Evolutionary conservation across 1,140 invertebrate genomes (phyloP).

Genomic region (Hypothenemus hampei): DNA sequence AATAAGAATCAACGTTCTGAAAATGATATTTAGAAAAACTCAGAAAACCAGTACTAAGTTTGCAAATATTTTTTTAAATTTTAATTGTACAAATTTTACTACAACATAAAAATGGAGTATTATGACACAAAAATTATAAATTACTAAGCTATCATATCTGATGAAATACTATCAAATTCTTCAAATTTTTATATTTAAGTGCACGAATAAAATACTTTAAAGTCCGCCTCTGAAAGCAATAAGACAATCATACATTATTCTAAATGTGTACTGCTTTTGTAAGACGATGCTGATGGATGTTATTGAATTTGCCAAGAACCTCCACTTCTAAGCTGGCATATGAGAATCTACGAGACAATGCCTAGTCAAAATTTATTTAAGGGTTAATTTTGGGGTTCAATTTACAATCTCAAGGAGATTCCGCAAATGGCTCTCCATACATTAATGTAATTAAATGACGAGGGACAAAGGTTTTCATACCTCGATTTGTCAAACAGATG

Average conservation of each 20-base stretch:
- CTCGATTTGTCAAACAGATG: conserved; percentile 19
- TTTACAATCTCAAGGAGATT: conserved; percentile 14
- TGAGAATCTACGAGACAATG: conserved; percentile 20
- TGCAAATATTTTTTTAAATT: no score
- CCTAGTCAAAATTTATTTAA: conserved; percentile 19
- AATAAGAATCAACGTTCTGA: no score
- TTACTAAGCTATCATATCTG: no score
- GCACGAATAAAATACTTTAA: no score
- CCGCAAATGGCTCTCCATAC: conserved; percentile 16
- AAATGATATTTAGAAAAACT: no score
- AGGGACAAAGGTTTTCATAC: conserved; percentile 16
- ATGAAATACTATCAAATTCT: no score
- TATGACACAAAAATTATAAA: no score
- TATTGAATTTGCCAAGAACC: conserved; percentile 4
- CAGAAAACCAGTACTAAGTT: no score
- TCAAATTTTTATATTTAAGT: no score
- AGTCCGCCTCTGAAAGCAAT: no score
- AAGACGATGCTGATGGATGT: conserved; percentile 21
- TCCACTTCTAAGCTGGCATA: conserved; percentile 10
- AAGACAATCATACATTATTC: conserved; percentile 13
- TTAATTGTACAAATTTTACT: no score
- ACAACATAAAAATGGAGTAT: no score
- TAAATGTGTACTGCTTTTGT: conserved; percentile 6
- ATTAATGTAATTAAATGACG: conserved; percentile 23
- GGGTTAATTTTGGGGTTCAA: conserved; percentile 18